Conservation (phyloP, 2,113 vertebrate genomes). For the Podarcis cretensis region DNA sequence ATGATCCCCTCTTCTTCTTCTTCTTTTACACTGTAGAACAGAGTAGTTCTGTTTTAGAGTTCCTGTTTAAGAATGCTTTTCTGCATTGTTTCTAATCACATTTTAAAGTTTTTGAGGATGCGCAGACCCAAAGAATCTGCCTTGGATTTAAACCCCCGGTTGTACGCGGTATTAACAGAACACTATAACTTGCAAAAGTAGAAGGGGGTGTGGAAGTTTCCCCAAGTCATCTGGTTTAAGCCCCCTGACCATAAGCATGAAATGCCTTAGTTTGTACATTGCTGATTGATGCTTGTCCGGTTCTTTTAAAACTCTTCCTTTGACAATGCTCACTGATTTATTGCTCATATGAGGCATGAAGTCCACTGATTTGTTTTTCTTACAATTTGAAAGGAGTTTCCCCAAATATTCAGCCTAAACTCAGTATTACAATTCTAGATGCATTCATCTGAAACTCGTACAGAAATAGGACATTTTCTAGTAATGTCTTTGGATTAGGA, state of each 20-base stretch:
- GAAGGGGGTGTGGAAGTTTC: not conserved
- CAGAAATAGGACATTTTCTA: not conserved
- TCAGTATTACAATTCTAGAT: not conserved
- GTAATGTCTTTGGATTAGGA: not conserved
- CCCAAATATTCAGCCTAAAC: not conserved
- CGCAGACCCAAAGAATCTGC: fast-evolving
- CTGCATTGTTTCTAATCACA: not conserved
- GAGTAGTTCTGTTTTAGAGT: not conserved
- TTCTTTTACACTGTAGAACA: not conserved
- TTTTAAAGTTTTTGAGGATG: fast-evolving
- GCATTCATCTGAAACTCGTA: not conserved
- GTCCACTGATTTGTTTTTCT: not conserved
- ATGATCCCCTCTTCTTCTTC: fast-evolving
- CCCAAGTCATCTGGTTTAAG: not conserved
- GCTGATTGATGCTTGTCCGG: not conserved
- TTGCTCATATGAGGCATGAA: not conserved
- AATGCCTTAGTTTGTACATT: not conserved
- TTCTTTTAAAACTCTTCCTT: not conserved
- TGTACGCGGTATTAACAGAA: not conserved
- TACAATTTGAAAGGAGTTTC: not conserved
- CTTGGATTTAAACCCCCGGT: fast-evolving
- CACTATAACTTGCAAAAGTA: not conserved
- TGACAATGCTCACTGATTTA: not conserved
- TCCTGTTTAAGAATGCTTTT: not conserved
- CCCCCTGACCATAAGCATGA: not conserved